These are phyloP conservation scores for Pelmatolapia mariae DNA, from an alignment of 2,113 vertebrate species.

Conservation along the genomic window DNA sequence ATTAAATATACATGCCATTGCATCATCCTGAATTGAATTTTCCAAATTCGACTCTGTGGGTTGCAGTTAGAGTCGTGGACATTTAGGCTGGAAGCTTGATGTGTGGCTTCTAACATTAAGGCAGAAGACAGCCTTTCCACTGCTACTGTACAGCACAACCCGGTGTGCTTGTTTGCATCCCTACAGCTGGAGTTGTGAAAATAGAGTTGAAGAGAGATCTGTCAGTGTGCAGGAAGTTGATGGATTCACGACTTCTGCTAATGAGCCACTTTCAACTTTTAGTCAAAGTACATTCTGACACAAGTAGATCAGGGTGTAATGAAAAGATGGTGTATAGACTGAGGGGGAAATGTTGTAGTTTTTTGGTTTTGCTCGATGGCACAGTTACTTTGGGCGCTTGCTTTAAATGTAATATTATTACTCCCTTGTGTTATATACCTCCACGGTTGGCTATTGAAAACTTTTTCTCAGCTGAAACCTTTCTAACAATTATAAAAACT, in stretches of 20 bases:
- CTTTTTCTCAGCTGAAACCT: not conserved
- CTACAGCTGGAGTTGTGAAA: not conserved
- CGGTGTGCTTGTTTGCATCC: not conserved
- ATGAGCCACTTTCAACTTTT: constrained; percentile 54
- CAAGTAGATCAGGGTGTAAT: constrained; percentile 33
- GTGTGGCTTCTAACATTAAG: not conserved
- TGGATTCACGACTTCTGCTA: constrained; percentile 29
- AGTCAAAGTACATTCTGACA: constrained; percentile 39
- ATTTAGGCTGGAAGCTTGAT: not conserved
- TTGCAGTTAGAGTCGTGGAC: not conserved
- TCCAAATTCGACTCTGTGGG: not conserved
- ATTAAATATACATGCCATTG: not conserved
- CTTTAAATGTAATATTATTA: not conserved
- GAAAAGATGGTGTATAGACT: constrained; percentile 40
- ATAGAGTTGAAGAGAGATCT: not conserved
- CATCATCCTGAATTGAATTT: not conserved
- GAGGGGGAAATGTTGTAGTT: constrained; percentile 3
- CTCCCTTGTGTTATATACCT: not conserved
- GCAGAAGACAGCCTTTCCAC: not conserved
- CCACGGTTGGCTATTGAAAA: not conserved
- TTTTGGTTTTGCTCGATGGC: not conserved
- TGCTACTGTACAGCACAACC: not conserved
- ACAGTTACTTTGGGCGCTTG: not conserved
- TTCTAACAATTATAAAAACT: not conserved
- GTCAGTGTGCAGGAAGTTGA: constrained; percentile 1